Evolutionary conservation across 2,113 vertebrate species (phyloP), one percentile per base, ranked within the genome.

Genomic region (Hypomesus transpacificus): DNA sequence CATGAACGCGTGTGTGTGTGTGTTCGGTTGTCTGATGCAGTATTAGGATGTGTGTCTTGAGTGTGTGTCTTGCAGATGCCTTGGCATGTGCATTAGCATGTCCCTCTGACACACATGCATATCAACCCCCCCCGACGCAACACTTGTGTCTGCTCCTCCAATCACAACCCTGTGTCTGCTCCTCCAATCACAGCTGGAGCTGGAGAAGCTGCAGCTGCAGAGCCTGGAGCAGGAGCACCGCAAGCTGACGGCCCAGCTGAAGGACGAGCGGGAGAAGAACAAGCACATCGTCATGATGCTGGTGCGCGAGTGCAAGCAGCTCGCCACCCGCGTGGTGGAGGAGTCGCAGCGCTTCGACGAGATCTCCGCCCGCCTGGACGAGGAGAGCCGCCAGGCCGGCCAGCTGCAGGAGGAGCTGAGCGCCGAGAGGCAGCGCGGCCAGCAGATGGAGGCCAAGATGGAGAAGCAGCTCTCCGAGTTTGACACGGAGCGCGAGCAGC

Each of bases 391-490:
- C 73, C 88, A 91, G 76, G 87, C 91, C 0, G 80, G 81, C 1
- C 91, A 92, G 0, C 73, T 98, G 66, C 94, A 96, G 82, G 95
- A 95, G 53, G 94, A 94, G 61, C 93, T 99, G 76, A 81, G 87
- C 3, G 22, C 78, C 0, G 96, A 98, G 90, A 94, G 94, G 61
- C 93, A 90, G 75, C 92, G 80, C 16, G 91, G 94, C 73, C 87
- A 94, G 0, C 95, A 97, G 80, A 92, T 93, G 91, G 93, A 94
- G 82, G 93, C 93, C 14, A 94, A 96, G 82, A 94, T 97, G 95
- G 96, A 99, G 77, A 98, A 98, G 76, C 96, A 98, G 79, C 91
- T 98, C 81, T 95, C 96, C 0, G 96, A 99, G 82, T 94, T 98
- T 18, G 96, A 98, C 82, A 98, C 94, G 0, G 97, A 98, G 80